Evolutionary conservation across 2,113 vertebrate species (phyloP).

Genomic region (Bombycilla garrulus): DNA sequence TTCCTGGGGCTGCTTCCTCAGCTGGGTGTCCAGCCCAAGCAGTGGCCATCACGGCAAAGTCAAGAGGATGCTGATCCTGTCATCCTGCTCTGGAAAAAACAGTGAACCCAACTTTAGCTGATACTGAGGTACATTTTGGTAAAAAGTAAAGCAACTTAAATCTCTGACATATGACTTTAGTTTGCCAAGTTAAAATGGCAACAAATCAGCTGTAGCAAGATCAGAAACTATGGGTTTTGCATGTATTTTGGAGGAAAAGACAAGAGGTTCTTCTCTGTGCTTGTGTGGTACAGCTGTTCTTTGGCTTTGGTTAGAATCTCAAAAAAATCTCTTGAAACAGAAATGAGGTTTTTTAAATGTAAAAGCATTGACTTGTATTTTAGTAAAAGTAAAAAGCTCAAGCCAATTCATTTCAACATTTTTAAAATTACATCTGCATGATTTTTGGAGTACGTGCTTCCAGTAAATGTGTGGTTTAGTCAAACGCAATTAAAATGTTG

Average conservation of each 20-base stretch:
- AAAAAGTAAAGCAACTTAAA: background rate
- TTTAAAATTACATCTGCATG: background rate
- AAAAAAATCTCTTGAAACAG: background rate
- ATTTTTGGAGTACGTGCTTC: background rate
- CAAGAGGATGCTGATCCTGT: background rate
- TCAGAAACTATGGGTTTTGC: background rate
- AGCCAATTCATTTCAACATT: background rate
- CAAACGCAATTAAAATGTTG: background rate
- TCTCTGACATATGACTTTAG: background rate
- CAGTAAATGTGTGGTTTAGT: background rate
- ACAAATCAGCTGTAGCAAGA: background rate
- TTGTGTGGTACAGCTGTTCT: background rate
- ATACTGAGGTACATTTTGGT: background rate
- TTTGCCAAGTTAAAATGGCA: background rate
- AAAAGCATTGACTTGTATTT: background rate
- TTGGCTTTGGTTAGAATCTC: background rate
- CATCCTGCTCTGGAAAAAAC: background rate
- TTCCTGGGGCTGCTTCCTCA: background rate
- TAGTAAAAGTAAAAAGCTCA: background rate
- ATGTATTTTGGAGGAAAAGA: background rate
- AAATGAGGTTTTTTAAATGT: background rate
- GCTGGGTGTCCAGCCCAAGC: background rate
- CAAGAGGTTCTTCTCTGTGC: background rate
- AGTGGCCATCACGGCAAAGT: accelerated
- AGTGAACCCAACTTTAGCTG: background rate